Evolutionary conservation across 2,797 vertebrate species (phyloP), one percentile per base, ranked within the genome.

Genomic region (Myotis myotis): DNA sequence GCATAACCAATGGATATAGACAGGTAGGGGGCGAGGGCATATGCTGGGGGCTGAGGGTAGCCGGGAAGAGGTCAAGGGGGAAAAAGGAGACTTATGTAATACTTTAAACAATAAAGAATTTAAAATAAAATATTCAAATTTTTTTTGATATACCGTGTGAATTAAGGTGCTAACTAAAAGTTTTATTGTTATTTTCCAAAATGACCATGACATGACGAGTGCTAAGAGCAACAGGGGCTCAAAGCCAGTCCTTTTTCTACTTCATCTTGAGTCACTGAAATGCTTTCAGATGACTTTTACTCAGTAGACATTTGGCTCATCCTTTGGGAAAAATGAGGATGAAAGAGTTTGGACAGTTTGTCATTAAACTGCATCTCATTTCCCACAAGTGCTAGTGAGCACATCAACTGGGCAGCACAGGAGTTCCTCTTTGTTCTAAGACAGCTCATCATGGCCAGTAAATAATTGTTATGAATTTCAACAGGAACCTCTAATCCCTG

Each of bases 381-480:
- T 76, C 75, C 57, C n/a, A 64, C 36, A 91, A 79, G 60, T 62
- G 91, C 22, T 81, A 81, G 53, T 76, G 57, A 93, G 57, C 62
- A 92, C 22, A 92, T 62, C 64, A 82, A 78, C 36, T 96, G 36
- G 91, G 76, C 83, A 83, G 83, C 55, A 93, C 13, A 87, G 19
- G 51, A 60, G 41, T 85, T 96, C 38, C n/a, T 92, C 75, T 60
- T 75, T 95, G 19, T 95, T 92, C 72, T 87, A 87, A 90, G 53
- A 68, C 23, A 64, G 81, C 9, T 92, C 38, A 86, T 22, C 11
- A 74, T 30, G 44, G 30, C 55, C 70, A 88, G 70, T 83, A 62
- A 91, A 89, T 79, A 81, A 79, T 51, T 92, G 17, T 80, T 78
- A 85, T 38, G 17, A 88, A 30, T 85, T 91, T 79, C 57, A 91